These are phyloP conservation scores for Pomatorhinus ruficollis DNA, from an alignment of 2,113 vertebrate genomes.

Conservation along the genomic window DNA sequence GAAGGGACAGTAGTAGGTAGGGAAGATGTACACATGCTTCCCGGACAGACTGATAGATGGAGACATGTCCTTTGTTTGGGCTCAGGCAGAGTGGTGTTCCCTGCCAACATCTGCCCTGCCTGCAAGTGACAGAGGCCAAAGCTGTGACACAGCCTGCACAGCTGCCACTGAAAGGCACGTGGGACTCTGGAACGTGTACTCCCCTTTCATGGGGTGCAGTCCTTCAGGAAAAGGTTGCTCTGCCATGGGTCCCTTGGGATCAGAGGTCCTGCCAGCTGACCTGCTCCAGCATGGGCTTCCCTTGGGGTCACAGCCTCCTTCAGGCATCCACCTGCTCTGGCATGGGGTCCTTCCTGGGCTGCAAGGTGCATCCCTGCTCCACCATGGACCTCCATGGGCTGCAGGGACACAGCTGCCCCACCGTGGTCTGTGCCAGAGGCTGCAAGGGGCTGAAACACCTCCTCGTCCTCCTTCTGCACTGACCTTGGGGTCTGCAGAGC, in stretches of 20 bases:
- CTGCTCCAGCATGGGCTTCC: neutral
- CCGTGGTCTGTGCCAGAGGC: neutral
- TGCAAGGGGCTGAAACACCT: no score
- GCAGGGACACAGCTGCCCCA: neutral
- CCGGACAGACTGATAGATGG: neutral
- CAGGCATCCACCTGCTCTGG: neutral
- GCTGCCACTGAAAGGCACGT: fast-evolving
- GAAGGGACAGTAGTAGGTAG: neutral
- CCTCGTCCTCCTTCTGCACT: neutral
- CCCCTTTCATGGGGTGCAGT: neutral
- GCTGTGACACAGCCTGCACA: neutral
- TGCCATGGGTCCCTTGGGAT: no score
- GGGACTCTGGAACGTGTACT: fast-evolving
- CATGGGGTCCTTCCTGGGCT: fast-evolving
- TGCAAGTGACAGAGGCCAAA: fast-evolving
- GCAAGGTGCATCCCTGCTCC: no score
- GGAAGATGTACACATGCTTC: neutral
- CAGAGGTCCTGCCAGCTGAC: neutral
- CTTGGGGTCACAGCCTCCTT: neutral
- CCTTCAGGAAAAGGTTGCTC: neutral
- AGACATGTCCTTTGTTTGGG: neutral
- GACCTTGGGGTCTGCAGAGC: neutral
- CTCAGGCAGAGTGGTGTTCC: fast-evolving
- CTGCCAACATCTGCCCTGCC: neutral
- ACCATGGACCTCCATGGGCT: neutral